Base-by-base conservation (phyloP, 2,888 invertebrate genomes). In the Eremobia ochroleuca region DNA sequence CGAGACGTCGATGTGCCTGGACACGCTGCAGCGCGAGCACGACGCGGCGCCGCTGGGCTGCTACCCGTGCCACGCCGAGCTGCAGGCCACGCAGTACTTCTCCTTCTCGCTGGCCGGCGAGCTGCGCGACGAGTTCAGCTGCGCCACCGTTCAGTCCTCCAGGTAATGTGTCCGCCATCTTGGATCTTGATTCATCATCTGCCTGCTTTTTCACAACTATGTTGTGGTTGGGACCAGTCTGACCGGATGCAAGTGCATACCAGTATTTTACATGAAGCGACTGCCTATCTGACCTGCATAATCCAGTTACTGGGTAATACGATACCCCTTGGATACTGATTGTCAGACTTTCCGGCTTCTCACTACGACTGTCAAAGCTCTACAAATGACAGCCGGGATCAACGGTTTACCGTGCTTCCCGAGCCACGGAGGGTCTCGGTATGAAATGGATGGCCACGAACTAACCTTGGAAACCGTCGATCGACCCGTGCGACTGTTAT, bases 91-190 rank as follows among this genome's bases (percentile, higher is more conserved):
- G 85, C 98, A 98, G 97, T 98, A 98, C 93, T 98, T 98, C 92
- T 98, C 98, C 0, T 94, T 98, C 64, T 98, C 98, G 65, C 96
- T 97, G 37, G 94, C 94, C 4, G 98, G 98, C 4, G 98, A 98
- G 91, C 94, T 99, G 75, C 95, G 99, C 28, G 97, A 98, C 90
- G 99, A 99, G 93, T 97, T 98, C 81, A 97, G 97, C 83, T 99
- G 99, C 94, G 98, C 98, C 0, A 97, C 97, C 11, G 96, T 97
- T 69, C 97, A 97, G 83, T 95, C 94, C 64, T 83, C 95, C 66
- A 96, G 97, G 88, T 96, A 91, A 87, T 1, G 15, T 11, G 21
- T 0, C 5, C 21, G 6, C 43, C 40, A 21, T 43, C 43, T 66
- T 31, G 6, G 13, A 31, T 28, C 11, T 65, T 21, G 9, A 18